A percentile compares a stretch with the other conserved stretches of the same genome.
These are phyloP conservation scores for Agapornis canus DNA, from an alignment of 2,797 vertebrate genomes.

Conservation along the genomic window DNA sequence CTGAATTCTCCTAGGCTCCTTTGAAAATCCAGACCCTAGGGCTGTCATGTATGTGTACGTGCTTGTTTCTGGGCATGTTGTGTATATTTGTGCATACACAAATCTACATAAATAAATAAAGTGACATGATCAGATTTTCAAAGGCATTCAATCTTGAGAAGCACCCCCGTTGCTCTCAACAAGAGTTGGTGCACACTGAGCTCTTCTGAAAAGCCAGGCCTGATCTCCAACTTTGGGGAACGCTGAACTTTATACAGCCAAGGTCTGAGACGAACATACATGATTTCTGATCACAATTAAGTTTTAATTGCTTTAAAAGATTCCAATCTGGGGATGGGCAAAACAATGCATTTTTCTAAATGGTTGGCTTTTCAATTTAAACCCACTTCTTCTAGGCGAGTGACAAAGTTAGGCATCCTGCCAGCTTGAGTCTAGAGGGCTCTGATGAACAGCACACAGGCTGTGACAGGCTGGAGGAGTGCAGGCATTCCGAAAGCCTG, in stretches of 20 bases:
- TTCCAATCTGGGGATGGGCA: background rate
- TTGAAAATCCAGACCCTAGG: conserved; percentile 33
- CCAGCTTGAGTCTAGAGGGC: background rate
- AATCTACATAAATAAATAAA: conserved; percentile 64
- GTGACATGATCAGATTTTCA: conserved; percentile 39
- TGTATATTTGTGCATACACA: conserved; percentile 9
- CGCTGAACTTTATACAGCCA: rapidly evolving
- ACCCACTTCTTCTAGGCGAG: background rate
- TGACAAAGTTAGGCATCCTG: background rate
- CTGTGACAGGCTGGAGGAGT: background rate
- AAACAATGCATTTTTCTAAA: conserved; percentile 6
- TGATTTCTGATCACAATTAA: background rate
- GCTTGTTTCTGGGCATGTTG: conserved; percentile 5
- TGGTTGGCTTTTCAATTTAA: background rate
- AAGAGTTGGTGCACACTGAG: background rate
- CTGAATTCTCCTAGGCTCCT: background rate
- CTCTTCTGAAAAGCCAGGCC: conserved; percentile 20
- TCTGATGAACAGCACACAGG: background rate
- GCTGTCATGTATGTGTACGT: background rate
- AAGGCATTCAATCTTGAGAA: background rate
- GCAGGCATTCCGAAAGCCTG: background rate
- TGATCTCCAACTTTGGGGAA: background rate
- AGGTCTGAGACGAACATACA: background rate
- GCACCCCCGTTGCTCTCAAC: background rate
- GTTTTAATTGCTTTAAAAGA: background rate